These are phyloP conservation scores for Pseudococcus longispinus DNA, from an alignment of 2,888 invertebrate species.

Conservation along the genomic window DNA sequence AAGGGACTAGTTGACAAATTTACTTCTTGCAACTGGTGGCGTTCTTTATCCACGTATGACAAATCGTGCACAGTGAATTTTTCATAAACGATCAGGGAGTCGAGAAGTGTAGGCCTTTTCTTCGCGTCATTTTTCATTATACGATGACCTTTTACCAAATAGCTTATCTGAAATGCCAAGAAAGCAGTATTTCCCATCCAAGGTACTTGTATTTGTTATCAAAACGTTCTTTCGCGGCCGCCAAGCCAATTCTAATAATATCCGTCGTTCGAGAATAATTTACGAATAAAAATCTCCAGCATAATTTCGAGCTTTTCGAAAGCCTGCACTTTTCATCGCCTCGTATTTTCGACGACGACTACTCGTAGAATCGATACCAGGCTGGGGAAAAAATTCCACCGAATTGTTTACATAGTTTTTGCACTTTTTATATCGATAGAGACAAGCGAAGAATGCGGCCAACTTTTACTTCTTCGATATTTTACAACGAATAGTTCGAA, in stretches of 20 bases:
- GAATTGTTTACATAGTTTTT: conserved; percentile 11
- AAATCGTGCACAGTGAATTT: neutral
- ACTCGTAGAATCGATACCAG: neutral
- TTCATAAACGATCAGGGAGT: neutral
- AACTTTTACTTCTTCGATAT: conserved; percentile 4
- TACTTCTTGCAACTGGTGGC: conserved; percentile 11
- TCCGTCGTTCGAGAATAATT: neutral
- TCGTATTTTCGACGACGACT: neutral
- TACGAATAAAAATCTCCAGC: neutral
- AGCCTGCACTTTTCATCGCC: neutral
- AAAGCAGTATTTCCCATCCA: neutral
- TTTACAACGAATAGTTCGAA: conserved; percentile 15
- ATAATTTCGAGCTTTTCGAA: no score
- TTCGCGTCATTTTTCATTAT: conserved; percentile 6
- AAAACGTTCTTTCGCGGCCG: neutral
- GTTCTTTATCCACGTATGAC: neutral
- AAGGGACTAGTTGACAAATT: neutral
- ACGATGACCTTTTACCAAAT: conserved; percentile 26
- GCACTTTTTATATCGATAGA: neutral
- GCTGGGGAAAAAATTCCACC: neutral
- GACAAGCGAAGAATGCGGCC: neutral
- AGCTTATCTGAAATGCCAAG: neutral
- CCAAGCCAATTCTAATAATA: neutral
- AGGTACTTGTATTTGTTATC: neutral
- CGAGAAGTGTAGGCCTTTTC: neutral